Conservation (phyloP, 2,797 vertebrate species). For the Pteronotus mesoamericanus region DNA sequence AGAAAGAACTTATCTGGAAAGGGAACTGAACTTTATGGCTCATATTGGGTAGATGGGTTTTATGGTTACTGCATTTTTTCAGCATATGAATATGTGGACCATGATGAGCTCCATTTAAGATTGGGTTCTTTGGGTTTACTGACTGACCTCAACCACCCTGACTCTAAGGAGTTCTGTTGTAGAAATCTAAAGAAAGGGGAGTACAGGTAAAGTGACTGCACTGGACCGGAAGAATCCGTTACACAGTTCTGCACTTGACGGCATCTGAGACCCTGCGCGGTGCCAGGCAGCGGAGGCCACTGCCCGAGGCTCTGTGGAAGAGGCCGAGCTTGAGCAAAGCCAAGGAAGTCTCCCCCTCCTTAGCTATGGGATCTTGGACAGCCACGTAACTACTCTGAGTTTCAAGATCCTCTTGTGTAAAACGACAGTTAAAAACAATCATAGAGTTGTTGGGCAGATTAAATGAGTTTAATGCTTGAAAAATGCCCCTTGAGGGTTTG, state of each 20-base stretch:
- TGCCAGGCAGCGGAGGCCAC: too few species aligned
- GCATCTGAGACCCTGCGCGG: neutral
- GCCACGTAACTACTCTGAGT: neutral
- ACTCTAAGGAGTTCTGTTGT: neutral
- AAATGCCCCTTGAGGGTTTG: neutral
- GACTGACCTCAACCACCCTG: fast-evolving
- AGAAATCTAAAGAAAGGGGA: neutral
- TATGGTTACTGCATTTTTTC: neutral
- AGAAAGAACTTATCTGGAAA: neutral
- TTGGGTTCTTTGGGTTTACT: too few species aligned
- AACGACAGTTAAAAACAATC: neutral
- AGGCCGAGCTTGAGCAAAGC: neutral
- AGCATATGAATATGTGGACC: neutral
- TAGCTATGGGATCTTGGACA: neutral
- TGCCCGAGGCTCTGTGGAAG: neutral
- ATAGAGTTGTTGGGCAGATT: neutral
- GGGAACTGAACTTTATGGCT: neutral
- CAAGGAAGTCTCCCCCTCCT: neutral
- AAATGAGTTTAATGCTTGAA: neutral
- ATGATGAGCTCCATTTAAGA: fast-evolving
- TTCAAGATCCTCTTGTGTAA: neutral
- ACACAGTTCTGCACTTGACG: fast-evolving
- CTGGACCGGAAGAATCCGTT: neutral
- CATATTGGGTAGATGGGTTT: neutral
- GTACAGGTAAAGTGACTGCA: neutral